These are phyloP conservation scores for Phymorhynchus buccinoides DNA, from an alignment of 1,140 invertebrate species.

Conservation along the genomic window DNA sequence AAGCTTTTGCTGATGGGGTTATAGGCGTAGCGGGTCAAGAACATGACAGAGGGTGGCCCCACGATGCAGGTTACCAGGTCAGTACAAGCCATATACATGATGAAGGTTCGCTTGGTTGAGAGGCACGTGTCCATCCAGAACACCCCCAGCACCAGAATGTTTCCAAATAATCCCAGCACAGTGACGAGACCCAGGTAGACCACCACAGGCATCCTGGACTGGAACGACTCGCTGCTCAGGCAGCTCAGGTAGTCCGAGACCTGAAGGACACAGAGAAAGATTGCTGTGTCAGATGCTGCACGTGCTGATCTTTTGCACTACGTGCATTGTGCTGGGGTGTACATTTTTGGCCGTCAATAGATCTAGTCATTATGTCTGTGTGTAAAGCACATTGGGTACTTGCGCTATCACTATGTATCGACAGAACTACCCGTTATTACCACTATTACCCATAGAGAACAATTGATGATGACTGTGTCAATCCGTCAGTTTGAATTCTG, in stretches of 20 bases:
- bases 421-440: too few relatives aligned
- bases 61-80: conserved; percentile 59
- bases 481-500: too few relatives aligned
- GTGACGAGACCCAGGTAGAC: conserved; percentile 17
- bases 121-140: conserved; percentile 49
- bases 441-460: too few relatives aligned
- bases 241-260: neutral
- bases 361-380: too few relatives aligned
- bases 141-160: conserved; percentile 51
- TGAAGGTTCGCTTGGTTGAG: conserved; percentile 58
- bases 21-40: conserved; percentile 55
- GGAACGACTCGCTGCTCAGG: neutral
- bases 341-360: too few relatives aligned
- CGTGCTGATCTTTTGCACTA: too few relatives aligned
- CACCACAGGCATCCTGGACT: neutral
- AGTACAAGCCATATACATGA: conserved; percentile 56
- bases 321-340: too few relatives aligned
- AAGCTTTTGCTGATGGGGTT: conserved; percentile 36
- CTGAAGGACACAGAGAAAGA: neutral
- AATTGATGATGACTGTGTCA: too few relatives aligned
- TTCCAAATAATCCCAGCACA: conserved; percentile 54
- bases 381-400: too few relatives aligned
- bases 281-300: neutral
- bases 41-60: conserved; percentile 62
- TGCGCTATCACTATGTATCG: too few relatives aligned